Conservation (phyloP, 2,888 invertebrate genomes). For the Notodonta ziczac region DNA sequence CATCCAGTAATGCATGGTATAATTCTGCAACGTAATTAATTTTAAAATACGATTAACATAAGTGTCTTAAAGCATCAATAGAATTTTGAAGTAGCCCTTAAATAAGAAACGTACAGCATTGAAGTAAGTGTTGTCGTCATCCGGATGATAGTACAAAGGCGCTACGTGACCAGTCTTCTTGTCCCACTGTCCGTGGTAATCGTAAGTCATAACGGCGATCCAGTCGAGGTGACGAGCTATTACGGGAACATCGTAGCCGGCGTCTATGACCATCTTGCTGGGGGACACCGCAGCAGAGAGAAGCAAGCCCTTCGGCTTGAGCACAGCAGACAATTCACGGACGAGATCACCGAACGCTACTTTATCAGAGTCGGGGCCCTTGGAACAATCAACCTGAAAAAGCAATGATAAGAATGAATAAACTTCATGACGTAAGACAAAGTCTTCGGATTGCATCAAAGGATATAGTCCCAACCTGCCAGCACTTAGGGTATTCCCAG, state of each 20-base stretch:
- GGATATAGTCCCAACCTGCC: slow-evolving; percentile 84
- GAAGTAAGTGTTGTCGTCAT: slow-evolving; percentile 92
- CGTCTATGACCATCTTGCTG: slow-evolving; percentile 94
- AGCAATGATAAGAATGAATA: background rate
- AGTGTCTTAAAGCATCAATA: too few species aligned
- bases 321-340: slow-evolving; percentile 87
- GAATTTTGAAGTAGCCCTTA: background rate
- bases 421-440: background rate
- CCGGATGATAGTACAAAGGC: slow-evolving; percentile 92
- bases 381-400: slow-evolving; percentile 91
- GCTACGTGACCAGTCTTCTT: slow-evolving; percentile 96
- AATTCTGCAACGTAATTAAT: slow-evolving; percentile 85
- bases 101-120: slow-evolving; percentile 86
- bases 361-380: slow-evolving; percentile 93
- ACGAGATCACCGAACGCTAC: slow-evolving; percentile 90
- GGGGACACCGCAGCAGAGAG: slow-evolving; percentile 95
- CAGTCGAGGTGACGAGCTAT: slow-evolving; percentile 92
- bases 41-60: background rate
- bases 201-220: slow-evolving; percentile 97
- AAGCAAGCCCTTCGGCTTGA: slow-evolving; percentile 87
- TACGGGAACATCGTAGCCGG: slow-evolving; percentile 92
- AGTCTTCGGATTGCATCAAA: background rate
- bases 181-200: slow-evolving; percentile 96
- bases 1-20: slow-evolving; percentile 95
- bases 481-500: slow-evolving; percentile 97